Conservation (phyloP, 2,113 vertebrate species). For the Passer domesticus region DNA sequence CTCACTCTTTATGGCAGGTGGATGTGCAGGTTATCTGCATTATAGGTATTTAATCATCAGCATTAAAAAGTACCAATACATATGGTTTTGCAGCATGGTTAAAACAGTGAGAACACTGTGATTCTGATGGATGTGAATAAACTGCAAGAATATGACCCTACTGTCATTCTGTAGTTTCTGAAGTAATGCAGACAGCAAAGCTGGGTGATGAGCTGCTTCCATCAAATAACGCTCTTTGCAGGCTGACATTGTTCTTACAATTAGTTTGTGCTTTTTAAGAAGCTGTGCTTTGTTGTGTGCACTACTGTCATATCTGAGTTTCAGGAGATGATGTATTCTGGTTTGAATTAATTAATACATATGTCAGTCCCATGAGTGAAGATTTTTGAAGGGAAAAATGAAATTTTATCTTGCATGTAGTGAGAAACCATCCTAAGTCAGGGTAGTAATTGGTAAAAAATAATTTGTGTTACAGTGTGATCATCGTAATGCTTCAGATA, state of each 20-base stretch:
- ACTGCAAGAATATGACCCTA: accelerated
- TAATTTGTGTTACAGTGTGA: background rate
- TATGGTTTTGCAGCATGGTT: background rate
- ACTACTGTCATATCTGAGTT: accelerated
- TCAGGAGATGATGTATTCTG: background rate
- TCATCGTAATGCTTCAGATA: accelerated
- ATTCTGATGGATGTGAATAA: background rate
- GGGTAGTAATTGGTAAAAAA: background rate
- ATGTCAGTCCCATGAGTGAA: background rate
- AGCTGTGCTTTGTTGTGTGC: background rate
- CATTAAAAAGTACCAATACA: background rate
- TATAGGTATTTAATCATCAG: background rate
- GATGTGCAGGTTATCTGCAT: background rate
- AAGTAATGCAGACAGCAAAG: background rate
- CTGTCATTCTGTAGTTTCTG: background rate
- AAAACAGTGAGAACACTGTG: background rate
- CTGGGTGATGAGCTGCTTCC: background rate
- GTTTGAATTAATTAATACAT: background rate
- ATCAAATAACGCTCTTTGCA: background rate
- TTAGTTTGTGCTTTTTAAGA: background rate
- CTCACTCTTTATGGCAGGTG: background rate
- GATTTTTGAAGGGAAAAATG: background rate
- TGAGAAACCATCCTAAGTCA: background rate
- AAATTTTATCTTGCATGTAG: accelerated
- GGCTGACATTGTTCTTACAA: background rate